A percentile compares a stretch with the other conserved stretches of the same genome.
Conservation (phyloP, 35 echinoderm and acorn worm species). For the Ophiothrix spiculata region DNA sequence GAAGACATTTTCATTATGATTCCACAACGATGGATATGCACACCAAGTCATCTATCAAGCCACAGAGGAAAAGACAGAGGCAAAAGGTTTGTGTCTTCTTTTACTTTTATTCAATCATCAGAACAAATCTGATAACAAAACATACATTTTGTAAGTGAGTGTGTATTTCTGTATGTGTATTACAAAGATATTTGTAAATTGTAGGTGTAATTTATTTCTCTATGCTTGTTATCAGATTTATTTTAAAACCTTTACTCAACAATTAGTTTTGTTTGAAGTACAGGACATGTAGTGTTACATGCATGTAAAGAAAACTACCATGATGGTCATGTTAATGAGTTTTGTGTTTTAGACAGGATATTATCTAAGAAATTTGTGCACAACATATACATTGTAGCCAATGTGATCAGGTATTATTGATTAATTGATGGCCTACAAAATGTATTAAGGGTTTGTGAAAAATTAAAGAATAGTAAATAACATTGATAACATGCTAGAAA, state of each 20-base stretch:
- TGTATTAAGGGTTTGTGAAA: too few relatives aligned
- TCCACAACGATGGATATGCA: background rate
- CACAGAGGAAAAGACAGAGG: background rate
- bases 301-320: too few relatives aligned
- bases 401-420: too few relatives aligned
- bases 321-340: too few relatives aligned
- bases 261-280: too few relatives aligned
- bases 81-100: background rate
- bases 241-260: background rate
- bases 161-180: background rate
- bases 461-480: too few relatives aligned
- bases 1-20: background rate
- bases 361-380: too few relatives aligned
- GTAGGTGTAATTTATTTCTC: background rate
- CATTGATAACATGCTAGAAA: too few relatives aligned
- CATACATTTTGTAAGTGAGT: background rate
- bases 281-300: too few relatives aligned
- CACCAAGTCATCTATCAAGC: background rate
- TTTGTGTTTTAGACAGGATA: too few relatives aligned
- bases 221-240: background rate
- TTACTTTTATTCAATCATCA: background rate
- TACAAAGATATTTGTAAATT: background rate
- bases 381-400: too few relatives aligned
- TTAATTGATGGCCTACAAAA: too few relatives aligned
- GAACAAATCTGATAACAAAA: background rate